phyloP scores from a whole-genome alignment of 2,797 vertebrate genomes.

The Strix occidentalis region DNA sequence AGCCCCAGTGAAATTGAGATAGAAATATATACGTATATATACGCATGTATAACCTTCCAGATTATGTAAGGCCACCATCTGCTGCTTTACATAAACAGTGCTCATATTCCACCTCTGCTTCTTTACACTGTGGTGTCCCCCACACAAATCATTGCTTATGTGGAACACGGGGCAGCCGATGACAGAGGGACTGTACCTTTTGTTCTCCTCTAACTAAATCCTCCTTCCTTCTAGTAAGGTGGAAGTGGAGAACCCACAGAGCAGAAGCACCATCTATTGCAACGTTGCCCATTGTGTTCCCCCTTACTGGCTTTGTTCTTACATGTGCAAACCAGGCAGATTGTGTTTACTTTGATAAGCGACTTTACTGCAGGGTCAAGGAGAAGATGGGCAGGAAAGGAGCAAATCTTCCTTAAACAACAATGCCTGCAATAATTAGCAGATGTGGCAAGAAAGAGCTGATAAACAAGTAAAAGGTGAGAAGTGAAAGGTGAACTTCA shows the following conservation, averaged over 20 bases:
- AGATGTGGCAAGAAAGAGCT: neutral
- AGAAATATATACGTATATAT: neutral
- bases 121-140: neutral
- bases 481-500: neutral
- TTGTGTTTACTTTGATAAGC: neutral
- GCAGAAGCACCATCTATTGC: fast-evolving
- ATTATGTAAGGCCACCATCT: constrained; percentile 50
- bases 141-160: neutral
- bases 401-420: constrained; percentile 3
- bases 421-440: constrained; percentile 13
- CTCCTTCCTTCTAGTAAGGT: neutral
- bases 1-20: neutral
- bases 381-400: constrained; percentile 14
- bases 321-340: neutral
- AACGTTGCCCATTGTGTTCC: neutral
- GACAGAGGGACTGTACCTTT: neutral
- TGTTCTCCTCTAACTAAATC: neutral
- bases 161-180: neutral
- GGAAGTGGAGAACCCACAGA: neutral
- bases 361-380: neutral
- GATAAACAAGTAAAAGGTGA: constrained; percentile 35
- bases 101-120: constrained; percentile 1
- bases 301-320: neutral
- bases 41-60: neutral
- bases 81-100: constrained; percentile 19